phyloP scores from a whole-genome alignment of 2,888 invertebrate species.

The Brachyopa scutellaris region DNA sequence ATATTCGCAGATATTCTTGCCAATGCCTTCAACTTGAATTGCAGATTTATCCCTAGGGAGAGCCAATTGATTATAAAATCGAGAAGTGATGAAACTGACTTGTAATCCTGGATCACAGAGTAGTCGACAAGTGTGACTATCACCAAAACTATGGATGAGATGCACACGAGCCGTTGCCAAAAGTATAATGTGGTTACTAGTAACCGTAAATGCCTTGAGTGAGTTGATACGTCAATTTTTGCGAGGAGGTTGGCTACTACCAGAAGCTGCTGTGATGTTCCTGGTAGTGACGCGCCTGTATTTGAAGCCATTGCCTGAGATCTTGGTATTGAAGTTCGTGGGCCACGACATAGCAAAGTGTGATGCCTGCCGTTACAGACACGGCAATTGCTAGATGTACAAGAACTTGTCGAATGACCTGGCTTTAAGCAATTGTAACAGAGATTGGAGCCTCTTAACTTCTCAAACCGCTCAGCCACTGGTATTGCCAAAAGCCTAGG shows the following conservation, averaged over 20 bases:
- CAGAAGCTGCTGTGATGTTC: not conserved
- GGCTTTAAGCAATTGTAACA: conserved; percentile 41
- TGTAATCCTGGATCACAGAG: too few relatives aligned
- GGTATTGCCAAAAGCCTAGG: conserved; percentile 24
- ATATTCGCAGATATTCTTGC: too few relatives aligned
- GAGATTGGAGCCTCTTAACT: conserved; percentile 9
- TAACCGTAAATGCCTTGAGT: too few relatives aligned
- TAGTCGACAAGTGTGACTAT: too few relatives aligned
- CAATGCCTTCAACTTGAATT: too few relatives aligned
- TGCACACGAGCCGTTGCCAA: too few relatives aligned
- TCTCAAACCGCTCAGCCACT: conserved; percentile 17
- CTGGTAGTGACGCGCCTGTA: not conserved
- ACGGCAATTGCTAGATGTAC: not conserved
- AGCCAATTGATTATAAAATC: conserved; percentile 29
- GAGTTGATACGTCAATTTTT: too few relatives aligned
- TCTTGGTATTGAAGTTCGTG: not conserved
- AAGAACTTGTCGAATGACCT: conserved; percentile 20
- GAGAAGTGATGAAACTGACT: too few relatives aligned
- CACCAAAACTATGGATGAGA: too few relatives aligned
- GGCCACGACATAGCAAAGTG: conserved; percentile 6
- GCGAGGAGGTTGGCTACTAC: too few relatives aligned
- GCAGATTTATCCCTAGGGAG: too few relatives aligned
- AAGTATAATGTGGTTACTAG: too few relatives aligned
- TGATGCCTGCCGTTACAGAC: conserved; percentile 17
- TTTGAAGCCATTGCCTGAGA: not conserved